Percentiles rank a stretch among this genome's conserved stretches.
These are phyloP conservation scores for Alloscopus bannaensis DNA, from an alignment of 2,888 invertebrate genomes.

Conservation along the genomic window DNA sequence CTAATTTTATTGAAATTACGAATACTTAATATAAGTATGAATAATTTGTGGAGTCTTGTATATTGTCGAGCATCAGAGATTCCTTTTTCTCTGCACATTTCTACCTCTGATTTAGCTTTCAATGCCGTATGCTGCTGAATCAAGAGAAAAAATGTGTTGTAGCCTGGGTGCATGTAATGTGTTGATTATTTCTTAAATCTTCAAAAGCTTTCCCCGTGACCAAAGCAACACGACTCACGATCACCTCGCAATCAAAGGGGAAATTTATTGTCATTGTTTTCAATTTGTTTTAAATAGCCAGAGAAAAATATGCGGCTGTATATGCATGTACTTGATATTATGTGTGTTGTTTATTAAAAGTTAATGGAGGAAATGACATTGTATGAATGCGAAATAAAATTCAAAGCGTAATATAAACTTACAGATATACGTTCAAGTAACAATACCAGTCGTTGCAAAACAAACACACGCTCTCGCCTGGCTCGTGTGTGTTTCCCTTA, in stretches of 20 bases:
- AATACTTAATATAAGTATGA: not conserved
- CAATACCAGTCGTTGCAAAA: too few relatives aligned
- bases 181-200: not conserved
- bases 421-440: too few relatives aligned
- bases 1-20: conserved; percentile 49
- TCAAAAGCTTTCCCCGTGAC: not conserved
- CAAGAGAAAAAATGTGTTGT: not conserved
- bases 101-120: not conserved
- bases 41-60: not conserved
- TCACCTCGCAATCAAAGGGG: conserved; percentile 4
- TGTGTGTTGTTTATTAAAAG: conserved; percentile 18
- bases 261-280: conserved; percentile 49
- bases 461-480: not conserved
- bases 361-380: conserved; percentile 14
- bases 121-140: not conserved
- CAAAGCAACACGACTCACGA: not conserved
- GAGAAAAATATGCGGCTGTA: conserved; percentile 21
- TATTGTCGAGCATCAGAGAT: not conserved
- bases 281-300: conserved; percentile 32
- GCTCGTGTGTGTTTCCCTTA: not conserved
- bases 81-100: not conserved
- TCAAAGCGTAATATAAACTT: too few relatives aligned
- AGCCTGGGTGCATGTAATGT: not conserved
- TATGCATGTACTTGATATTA: too few relatives aligned
- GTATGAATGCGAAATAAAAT: too few relatives aligned